Evolutionary conservation across 2,113 vertebrate genomes (phyloP), one percentile per base, ranked within the genome.

Genomic region (Todiramphus chloris): DNA sequence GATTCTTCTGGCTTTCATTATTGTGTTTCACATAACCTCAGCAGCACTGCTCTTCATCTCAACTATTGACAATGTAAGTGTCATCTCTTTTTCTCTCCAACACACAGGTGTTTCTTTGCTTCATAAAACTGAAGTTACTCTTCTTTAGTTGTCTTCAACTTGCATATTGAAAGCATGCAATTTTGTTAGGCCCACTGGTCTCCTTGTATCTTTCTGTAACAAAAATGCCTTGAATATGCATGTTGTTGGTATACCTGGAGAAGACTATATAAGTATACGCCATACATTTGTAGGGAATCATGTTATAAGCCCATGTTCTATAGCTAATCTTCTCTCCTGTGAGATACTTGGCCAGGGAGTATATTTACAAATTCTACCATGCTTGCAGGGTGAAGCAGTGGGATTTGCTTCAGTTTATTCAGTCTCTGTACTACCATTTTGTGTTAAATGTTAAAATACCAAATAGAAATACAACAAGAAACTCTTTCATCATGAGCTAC

Each of bases 1-100:
- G 98, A 97, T 98, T 93, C 97, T 98, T 37, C 96, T 98, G 62
- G 98, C 97, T 39, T 98, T 98, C 95, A 98, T 98, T 94, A 98
- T 98, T 1, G 12, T 98, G 94, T 98, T 98, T 94, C 98, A 98
- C 88, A 98, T 98, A 95, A 97, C 96, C 69, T 98, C 98, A 0
- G 97, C 98, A 4, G 97, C 98, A 0, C 82, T 98, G 96, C 96
- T 98, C 56, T 98, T 98, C 78, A 92, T 98, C 28, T 88, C 98
- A 33, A 98, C 98, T 62, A 98, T 98, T 4, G 97, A 98, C 92
- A 98, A 98, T 77, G 98, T 98, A 77, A 98, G 98, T 98, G 39
- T 9, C 24, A 2, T 20, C 83, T 48, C 46, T 81, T 30, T 5
- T 43, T 41, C 35, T 28, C 27, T 31, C 18, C 43, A 37, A 35